Evolutionary conservation across 2,888 invertebrate species (phyloP).

Genomic region (Chrysopilus asiliformis): DNA sequence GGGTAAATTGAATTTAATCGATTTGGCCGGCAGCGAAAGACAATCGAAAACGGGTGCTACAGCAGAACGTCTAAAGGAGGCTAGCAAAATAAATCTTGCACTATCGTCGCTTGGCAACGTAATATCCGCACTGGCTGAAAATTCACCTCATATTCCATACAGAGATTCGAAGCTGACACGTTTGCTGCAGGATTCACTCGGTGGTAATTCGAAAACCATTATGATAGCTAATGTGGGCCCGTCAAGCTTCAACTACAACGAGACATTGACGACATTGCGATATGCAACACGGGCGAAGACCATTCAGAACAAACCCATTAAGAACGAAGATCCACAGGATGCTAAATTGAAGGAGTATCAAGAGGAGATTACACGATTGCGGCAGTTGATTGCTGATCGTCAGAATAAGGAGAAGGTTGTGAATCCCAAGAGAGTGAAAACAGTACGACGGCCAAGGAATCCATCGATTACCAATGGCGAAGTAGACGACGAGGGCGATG

Average conservation of each 20-base stretch:
- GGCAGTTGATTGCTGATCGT: slow-evolving; percentile 35
- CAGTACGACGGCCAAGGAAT: slow-evolving; percentile 18
- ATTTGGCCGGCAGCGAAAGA: slow-evolving; percentile 95
- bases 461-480: slow-evolving; percentile 19
- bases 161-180: slow-evolving; percentile 94
- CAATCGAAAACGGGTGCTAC: slow-evolving; percentile 95
- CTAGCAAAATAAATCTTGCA: slow-evolving; percentile 93
- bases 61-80: slow-evolving; percentile 85
- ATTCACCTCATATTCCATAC: slow-evolving; percentile 92
- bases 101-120: slow-evolving; percentile 96
- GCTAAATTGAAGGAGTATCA: slow-evolving; percentile 91
- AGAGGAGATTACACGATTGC: slow-evolving; percentile 74
- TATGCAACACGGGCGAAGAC: slow-evolving; percentile 97
- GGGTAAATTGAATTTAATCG: slow-evolving; percentile 93
- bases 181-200: slow-evolving; percentile 91
- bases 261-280: slow-evolving; percentile 88
- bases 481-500: slow-evolving; percentile 19
- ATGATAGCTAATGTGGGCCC: slow-evolving; percentile 99
- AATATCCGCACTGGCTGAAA: slow-evolving; percentile 91
- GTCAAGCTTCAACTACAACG: slow-evolving; percentile 95
- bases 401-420: slow-evolving; percentile 29
- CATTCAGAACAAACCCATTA: slow-evolving; percentile 95
- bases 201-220: slow-evolving; percentile 97
- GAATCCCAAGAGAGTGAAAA: slow-evolving; percentile 20
- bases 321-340: slow-evolving; percentile 99